phyloP scores from a whole-genome alignment of 2,797 vertebrate genomes.

The Rhinogobio ventralis region DNA sequence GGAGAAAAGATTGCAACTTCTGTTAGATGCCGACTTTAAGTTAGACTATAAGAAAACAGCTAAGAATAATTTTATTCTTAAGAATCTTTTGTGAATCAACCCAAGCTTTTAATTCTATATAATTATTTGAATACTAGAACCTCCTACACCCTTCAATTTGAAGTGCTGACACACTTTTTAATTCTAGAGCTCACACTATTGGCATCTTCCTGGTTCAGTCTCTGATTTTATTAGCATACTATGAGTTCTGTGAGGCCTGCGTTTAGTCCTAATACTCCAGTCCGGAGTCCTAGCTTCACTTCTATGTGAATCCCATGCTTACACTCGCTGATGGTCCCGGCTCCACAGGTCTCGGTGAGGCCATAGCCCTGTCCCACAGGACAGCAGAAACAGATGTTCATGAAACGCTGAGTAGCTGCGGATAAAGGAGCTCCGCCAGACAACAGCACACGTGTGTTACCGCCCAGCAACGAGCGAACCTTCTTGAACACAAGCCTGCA shows the following conservation, averaged over 20 bases:
- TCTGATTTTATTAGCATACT: too few species aligned
- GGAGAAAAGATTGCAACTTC: neutral
- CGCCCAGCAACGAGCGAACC: constrained; percentile 89
- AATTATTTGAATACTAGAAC: neutral
- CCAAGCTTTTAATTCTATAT: neutral
- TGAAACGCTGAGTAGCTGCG: constrained; percentile 92
- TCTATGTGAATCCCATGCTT: constrained; percentile 57
- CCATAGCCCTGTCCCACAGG: constrained; percentile 98
- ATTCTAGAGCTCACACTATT: neutral
- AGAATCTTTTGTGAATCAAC: neutral
- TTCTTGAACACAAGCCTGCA: constrained; percentile 89
- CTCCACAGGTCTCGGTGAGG: constrained; percentile 93
- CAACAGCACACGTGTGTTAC: constrained; percentile 88
- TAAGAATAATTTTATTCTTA: too few species aligned
- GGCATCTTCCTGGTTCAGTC: too few species aligned
- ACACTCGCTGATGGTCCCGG: constrained; percentile 93
- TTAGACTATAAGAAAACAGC: neutral
- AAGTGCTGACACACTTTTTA: neutral
- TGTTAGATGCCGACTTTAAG: too few species aligned
- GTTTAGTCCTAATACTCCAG: neutral
- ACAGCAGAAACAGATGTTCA: constrained; percentile 99
- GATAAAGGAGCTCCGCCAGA: constrained; percentile 95
- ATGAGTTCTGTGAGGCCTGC: neutral
- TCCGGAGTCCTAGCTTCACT: neutral
- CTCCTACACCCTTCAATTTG: neutral